These are phyloP conservation scores for Drosophila rellima DNA, from an alignment of 2,888 invertebrate genomes.

Conservation along the genomic window DNA sequence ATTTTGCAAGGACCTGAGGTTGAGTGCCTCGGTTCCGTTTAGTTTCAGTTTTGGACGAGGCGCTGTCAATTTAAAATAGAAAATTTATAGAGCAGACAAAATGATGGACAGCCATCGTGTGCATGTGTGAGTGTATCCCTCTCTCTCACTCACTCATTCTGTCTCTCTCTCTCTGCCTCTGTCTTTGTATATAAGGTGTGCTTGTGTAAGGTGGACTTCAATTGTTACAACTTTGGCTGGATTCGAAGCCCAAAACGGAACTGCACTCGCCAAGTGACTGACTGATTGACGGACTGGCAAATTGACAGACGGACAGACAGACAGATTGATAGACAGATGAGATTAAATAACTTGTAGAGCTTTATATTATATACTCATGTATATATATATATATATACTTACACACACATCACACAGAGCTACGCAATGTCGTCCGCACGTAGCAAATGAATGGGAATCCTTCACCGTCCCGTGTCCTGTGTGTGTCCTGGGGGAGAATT, in stretches of 20 bases:
- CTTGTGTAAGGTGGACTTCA: slow-evolving; percentile 44
- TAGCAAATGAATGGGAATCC: slow-evolving; percentile 45
- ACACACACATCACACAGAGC: slow-evolving; percentile 20
- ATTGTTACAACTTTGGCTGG: slow-evolving; percentile 46
- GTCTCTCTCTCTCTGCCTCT: not conserved
- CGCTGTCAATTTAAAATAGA: slow-evolving; percentile 85
- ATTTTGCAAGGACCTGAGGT: slow-evolving; percentile 61
- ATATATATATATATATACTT: slow-evolving; percentile 23
- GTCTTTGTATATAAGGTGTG: slow-evolving; percentile 6
- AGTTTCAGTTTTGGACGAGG: slow-evolving; percentile 82
- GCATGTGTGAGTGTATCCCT: slow-evolving; percentile 7
- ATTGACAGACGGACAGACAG: slow-evolving; percentile 86
- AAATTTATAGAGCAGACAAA: slow-evolving; percentile 85
- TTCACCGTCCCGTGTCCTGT: slow-evolving; percentile 24
- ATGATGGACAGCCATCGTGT: slow-evolving; percentile 84
- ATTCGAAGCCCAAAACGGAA: slow-evolving; percentile 39
- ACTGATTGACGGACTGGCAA: slow-evolving; percentile 82
- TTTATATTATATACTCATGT: slow-evolving; percentile 64
- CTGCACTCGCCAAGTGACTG: slow-evolving; percentile 45
- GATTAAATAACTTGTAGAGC: slow-evolving; percentile 85
- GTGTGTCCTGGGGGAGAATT: slow-evolving; percentile 7
- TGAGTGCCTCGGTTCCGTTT: slow-evolving; percentile 75
- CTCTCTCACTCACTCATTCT: not conserved
- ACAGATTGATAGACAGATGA: slow-evolving; percentile 86
- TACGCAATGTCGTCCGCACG: slow-evolving; percentile 41